Conservation (phyloP, 2,113 vertebrate species). For the Ariopsis seemanni region DNA sequence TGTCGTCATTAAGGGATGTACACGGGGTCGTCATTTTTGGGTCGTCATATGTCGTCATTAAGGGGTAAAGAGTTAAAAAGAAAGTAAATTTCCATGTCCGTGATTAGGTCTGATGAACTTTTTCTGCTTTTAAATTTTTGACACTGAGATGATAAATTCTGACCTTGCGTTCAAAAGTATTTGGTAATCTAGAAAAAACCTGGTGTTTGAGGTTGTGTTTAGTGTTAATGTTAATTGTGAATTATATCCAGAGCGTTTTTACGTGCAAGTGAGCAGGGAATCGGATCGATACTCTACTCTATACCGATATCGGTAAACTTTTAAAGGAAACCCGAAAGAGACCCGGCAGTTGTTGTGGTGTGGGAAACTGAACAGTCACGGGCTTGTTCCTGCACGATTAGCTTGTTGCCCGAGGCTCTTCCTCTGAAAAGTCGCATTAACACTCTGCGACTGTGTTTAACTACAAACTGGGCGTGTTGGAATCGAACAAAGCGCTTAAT, state of each 20-base stretch:
- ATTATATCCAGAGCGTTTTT: no score
- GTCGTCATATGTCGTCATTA: no score
- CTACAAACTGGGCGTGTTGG: no score
- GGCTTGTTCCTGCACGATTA: conserved; percentile 23
- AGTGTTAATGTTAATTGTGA: no score
- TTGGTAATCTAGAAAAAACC: no score
- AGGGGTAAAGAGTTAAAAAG: no score
- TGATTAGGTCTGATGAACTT: not conserved
- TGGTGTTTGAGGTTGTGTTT: no score
- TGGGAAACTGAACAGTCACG: not conserved
- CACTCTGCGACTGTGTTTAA: not conserved
- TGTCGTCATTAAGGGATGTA: no score
- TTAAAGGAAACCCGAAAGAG: not conserved
- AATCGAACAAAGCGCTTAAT: not conserved
- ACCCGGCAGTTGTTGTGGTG: not conserved
- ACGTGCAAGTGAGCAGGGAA: not conserved
- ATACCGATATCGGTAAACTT: rapidly evolving
- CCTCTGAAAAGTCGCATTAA: conserved; percentile 15
- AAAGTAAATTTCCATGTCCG: not conserved
- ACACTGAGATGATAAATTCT: not conserved
- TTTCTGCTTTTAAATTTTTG: not conserved
- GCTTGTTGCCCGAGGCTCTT: conserved; percentile 11
- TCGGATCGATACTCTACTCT: not conserved
- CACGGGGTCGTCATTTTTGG: no score
- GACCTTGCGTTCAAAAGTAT: not conserved